phyloP scores from a whole-genome alignment of 2,113 vertebrate species.

The Prietella phreatophila region DNA sequence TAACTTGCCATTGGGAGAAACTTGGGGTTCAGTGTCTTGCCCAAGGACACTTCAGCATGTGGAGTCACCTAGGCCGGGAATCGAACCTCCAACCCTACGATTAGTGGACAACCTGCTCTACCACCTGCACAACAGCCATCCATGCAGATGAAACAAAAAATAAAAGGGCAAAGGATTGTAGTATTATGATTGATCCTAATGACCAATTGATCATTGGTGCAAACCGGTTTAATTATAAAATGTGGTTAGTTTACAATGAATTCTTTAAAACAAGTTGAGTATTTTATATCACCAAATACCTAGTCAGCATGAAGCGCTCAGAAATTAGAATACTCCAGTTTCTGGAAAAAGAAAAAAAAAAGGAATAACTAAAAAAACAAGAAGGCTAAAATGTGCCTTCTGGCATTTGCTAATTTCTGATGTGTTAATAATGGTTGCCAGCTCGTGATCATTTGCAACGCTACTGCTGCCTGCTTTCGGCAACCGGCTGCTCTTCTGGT shows the following conservation, averaged over 20 bases:
- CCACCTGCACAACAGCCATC: too few relatives aligned
- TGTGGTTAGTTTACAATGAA: neutral
- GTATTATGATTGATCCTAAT: too few relatives aligned
- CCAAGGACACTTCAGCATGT: too few relatives aligned
- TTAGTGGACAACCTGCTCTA: too few relatives aligned
- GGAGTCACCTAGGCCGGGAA: too few relatives aligned
- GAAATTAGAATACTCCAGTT: neutral
- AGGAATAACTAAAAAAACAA: neutral
- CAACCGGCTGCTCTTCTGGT: neutral
- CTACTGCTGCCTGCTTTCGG: neutral
- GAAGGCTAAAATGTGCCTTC: neutral
- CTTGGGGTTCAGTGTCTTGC: too few relatives aligned
- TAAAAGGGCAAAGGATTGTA: neutral
- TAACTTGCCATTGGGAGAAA: too few relatives aligned
- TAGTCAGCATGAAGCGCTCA: neutral
- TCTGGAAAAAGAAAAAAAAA: neutral
- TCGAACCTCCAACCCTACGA: too few relatives aligned
- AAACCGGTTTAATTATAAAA: neutral
- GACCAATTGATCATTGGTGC: neutral
- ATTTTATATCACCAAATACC: neutral
- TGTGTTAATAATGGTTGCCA: neutral
- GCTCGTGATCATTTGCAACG: neutral
- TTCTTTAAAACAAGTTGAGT: neutral
- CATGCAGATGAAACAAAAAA: too few relatives aligned
- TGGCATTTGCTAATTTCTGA: constrained; percentile 4